A percentile compares a stretch with the other conserved stretches of the same genome.
phyloP scores from a whole-genome alignment of 2,888 invertebrate genomes.

The Blastobasis lacticolella region DNA sequence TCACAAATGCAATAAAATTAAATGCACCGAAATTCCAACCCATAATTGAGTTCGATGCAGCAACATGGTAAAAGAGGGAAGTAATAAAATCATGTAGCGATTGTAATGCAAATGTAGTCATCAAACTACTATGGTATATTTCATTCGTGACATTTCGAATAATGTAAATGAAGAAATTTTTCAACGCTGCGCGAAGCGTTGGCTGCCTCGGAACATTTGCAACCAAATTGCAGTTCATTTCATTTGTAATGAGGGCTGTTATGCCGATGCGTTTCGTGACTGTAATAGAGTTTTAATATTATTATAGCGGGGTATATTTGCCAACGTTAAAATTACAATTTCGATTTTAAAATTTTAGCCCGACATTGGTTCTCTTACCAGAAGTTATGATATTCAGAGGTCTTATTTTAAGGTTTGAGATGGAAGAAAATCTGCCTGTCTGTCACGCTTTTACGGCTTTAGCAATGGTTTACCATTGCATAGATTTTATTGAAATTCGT shows the following conservation, averaged over 20 bases:
- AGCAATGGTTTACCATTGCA: too few relatives aligned
- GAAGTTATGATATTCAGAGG: too few relatives aligned
- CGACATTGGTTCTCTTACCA: too few relatives aligned
- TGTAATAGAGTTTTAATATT: constrained; percentile 43
- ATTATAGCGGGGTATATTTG: constrained; percentile 19
- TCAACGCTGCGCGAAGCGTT: constrained; percentile 31
- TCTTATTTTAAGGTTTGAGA: too few relatives aligned
- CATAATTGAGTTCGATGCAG: too few relatives aligned
- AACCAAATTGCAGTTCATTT: constrained; percentile 56
- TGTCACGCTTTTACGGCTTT: too few relatives aligned
- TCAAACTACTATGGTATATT: constrained; percentile 20
- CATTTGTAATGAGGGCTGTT: constrained; percentile 48
- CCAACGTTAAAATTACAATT: too few relatives aligned
- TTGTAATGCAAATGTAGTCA: constrained; percentile 19
- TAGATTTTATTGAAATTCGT: too few relatives aligned
- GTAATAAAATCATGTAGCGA: constrained; percentile 6
- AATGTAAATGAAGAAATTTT: constrained; percentile 49
- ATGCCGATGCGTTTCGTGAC: constrained; percentile 46
- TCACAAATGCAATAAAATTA: too few relatives aligned
- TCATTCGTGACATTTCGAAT: constrained; percentile 31
- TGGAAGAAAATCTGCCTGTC: too few relatives aligned
- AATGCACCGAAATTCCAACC: too few relatives aligned
- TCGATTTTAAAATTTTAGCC: too few relatives aligned
- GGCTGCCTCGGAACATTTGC: constrained; percentile 41
- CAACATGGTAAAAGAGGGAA: background rate